A percentile compares a stretch with the other conserved stretches of the same genome.
These are phyloP conservation scores for Gymnocephalus cernua DNA, from an alignment of 2,113 vertebrate genomes.

Conservation along the genomic window DNA sequence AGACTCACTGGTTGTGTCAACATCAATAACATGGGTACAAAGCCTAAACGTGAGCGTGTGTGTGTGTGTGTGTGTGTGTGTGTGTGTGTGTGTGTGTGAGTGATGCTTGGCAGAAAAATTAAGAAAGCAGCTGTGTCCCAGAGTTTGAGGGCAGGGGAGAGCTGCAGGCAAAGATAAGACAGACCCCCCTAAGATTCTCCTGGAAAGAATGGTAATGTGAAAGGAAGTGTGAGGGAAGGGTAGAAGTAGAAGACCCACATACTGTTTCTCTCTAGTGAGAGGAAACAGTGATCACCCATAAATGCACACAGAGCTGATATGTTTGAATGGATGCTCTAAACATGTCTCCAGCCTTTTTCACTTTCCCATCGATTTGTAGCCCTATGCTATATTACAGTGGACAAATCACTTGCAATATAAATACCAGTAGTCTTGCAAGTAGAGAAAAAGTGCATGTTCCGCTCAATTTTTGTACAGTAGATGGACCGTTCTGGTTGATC, in stretches of 20 bases:
- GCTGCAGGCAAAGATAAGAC: constrained; percentile 54
- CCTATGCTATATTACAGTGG: neutral
- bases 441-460: neutral
- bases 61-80: neutral
- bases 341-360: neutral
- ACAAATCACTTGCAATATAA: constrained; percentile 30
- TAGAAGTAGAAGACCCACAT: constrained; percentile 13
- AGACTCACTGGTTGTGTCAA: neutral
- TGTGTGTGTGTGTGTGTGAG: neutral
- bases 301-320: neutral
- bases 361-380: neutral
- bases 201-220: constrained; percentile 33
- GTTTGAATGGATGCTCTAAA: neutral
- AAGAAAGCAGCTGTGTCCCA: constrained; percentile 42
- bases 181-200: constrained; percentile 28
- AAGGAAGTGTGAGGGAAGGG: constrained; percentile 5
- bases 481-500: constrained; percentile 28
- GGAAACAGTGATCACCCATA: constrained; percentile 1
- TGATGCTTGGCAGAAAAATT: constrained; percentile 21
- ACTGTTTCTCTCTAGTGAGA: neutral
- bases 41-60: neutral
- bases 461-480: constrained; percentile 11
- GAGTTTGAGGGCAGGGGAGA: constrained; percentile 41
- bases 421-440: constrained; percentile 6
- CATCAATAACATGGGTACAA: neutral